Evolutionary conservation across 2,888 invertebrate species (phyloP).

Genomic region (Caenorhabditis drosophilae): DNA sequence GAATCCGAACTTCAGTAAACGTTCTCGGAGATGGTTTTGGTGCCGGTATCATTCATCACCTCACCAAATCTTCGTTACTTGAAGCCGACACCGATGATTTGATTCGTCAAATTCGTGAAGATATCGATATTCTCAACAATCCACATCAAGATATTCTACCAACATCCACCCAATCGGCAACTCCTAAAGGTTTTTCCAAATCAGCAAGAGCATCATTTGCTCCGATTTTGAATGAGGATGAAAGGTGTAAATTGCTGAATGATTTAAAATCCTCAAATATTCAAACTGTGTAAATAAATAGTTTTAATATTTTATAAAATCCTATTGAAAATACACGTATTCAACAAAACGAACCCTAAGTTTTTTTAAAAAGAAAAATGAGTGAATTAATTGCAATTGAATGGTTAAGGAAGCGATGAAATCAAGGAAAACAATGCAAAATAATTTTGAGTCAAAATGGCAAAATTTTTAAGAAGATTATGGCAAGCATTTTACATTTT

Average conservation of each 20-base stretch:
- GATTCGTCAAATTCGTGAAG: constrained; percentile 62
- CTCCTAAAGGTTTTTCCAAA: constrained; percentile 21
- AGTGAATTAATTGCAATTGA: not conserved
- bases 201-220: constrained; percentile 38
- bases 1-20: constrained; percentile 67
- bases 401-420: no score
- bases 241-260: constrained; percentile 18
- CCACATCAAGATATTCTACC: constrained; percentile 28
- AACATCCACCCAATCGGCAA: constrained; percentile 25
- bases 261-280: not conserved
- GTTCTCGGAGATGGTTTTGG: constrained; percentile 68
- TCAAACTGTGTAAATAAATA: no score
- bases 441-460: no score
- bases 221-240: constrained; percentile 33
- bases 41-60: constrained; percentile 68
- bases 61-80: constrained; percentile 55
- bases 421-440: not conserved
- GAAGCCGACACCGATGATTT: constrained; percentile 67
- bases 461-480: no score
- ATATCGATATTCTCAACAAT: constrained; percentile 51
- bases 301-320: not conserved
- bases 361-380: not conserved
- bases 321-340: constrained; percentile 2
- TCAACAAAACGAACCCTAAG: not conserved
- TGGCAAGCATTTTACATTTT: no score